phyloP scores from a whole-genome alignment of 2,888 invertebrate genomes.

The Dilophus febrilis region DNA sequence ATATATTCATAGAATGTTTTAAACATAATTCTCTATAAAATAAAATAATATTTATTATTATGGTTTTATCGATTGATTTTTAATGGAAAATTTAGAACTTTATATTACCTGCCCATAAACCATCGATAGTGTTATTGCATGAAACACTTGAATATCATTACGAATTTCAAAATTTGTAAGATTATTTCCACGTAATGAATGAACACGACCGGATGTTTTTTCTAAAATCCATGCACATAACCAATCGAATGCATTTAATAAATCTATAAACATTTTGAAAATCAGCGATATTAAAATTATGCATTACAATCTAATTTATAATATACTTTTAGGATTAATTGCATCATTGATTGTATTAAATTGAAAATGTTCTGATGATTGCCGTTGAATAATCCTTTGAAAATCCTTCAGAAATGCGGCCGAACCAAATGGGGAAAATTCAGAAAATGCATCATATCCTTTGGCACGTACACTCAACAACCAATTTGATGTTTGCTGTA shows the following conservation, averaged over 20 bases:
- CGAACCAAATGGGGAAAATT: slow-evolving; percentile 43
- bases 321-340: slow-evolving; percentile 21
- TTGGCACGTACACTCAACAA: slow-evolving; percentile 43
- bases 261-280: slow-evolving; percentile 31
- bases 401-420: slow-evolving; percentile 42
- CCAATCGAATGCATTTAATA: slow-evolving; percentile 61
- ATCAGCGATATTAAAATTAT: no score
- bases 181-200: slow-evolving; percentile 34
- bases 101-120: slow-evolving; percentile 60
- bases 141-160: slow-evolving; percentile 75
- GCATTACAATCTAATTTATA: no score
- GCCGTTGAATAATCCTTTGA: slow-evolving; percentile 33
- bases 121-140: slow-evolving; percentile 58
- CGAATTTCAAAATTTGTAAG: slow-evolving; percentile 52
- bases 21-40: slow-evolving; percentile 34
- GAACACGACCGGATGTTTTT: slow-evolving; percentile 44
- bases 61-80: slow-evolving; percentile 2
- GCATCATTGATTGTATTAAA: slow-evolving; percentile 17
- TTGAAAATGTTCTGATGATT: no score
- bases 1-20: slow-evolving; percentile 31
- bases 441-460: slow-evolving; percentile 19
- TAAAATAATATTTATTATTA: no score
- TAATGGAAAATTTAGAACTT: neutral
- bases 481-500: slow-evolving; percentile 75
- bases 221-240: slow-evolving; percentile 58